Evolutionary conservation across 1,140 invertebrate species (phyloP).

Genomic region (Epicauta chinensis): DNA sequence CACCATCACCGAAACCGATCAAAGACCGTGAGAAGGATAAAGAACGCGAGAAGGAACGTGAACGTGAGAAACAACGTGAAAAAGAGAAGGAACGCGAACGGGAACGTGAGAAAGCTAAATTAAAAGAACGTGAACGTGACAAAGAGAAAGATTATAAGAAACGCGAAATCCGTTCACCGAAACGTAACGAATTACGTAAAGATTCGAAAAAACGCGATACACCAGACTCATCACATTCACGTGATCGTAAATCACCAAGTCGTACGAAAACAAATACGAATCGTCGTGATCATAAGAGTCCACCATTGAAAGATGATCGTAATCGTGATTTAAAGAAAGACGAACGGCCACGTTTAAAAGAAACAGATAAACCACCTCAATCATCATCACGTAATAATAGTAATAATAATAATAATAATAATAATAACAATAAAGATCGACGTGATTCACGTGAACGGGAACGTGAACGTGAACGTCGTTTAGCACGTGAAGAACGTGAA

Average conservation of each 20-base stretch:
- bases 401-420: constrained; percentile 33
- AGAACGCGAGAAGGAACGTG: constrained; percentile 38
- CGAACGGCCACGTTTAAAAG: constrained; percentile 22
- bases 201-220: constrained; percentile 36
- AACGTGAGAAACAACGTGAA: constrained; percentile 34
- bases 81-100: constrained; percentile 33
- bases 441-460: constrained; percentile 37
- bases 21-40: constrained; percentile 35
- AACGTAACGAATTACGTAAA: constrained; percentile 29
- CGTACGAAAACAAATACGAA: constrained; percentile 19
- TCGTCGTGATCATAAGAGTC: constrained; percentile 29
- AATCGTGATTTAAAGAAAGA: constrained; percentile 30
- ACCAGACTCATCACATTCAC: constrained; percentile 38
- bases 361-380: constrained; percentile 29
- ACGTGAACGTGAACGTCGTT: constrained; percentile 40
- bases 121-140: constrained; percentile 35
- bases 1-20: constrained; percentile 38
- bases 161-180: constrained; percentile 33
- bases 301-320: constrained; percentile 30
- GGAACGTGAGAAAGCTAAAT: constrained; percentile 35
- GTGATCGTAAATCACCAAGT: constrained; percentile 36
- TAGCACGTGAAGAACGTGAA: constrained; percentile 45
- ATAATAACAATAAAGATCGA: constrained; percentile 33
- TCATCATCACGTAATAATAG: constrained; percentile 21
- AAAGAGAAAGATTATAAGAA: constrained; percentile 36